Evolutionary conservation across 2,797 vertebrate species (phyloP), one percentile per base, ranked within the genome.

Genomic region (Mionectes olivaceus): DNA sequence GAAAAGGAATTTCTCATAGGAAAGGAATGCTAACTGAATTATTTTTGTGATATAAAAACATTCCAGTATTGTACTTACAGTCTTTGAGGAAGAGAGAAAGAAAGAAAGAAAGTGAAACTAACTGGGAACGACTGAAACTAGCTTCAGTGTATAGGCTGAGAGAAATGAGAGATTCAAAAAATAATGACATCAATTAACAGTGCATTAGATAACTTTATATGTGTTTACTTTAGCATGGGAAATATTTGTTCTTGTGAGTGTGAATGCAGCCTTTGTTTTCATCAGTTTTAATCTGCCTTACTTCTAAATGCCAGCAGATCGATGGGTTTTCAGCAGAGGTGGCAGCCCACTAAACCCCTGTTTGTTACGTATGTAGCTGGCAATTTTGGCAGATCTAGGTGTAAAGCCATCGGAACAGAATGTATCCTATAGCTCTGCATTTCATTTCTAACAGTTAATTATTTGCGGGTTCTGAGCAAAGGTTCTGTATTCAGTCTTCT

Each of bases 31-130:
- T 49, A 86, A 50, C 67, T 46, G 63, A 82, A 77, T 61, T 84
- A 19, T 84, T 77, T 84, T 89, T n/a, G 5, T 44, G 22, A 21
- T 46, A 35, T 33, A 46, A 85, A 92, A 91, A 32, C 68, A 69
- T 83, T 88, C 30, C 44, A 44, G 18, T 39, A 39, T 76, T 68
- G 23, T 77, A 53, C 64, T 83, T 76, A 28, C 69, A 86, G 82
- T n/a, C 47, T 68, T 22, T 47, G 44, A 79, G 44, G 44, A 74
- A 69, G 44, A 77, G 13, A 28, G 52, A 49, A 67, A 84, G 57
- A 78, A 67, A 84, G 57, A 78, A 85, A 69, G 92, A 84, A 92
- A 92, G 61, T 86, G 83, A 95, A 96, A 92, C 69, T 79, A 93
- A 57, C 55, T n/a, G 57, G 21, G n/a, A 69, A 32, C 0, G 0